Evolutionary conservation across 2,888 invertebrate genomes (phyloP).

Genomic region (Drosophila robusta): DNA sequence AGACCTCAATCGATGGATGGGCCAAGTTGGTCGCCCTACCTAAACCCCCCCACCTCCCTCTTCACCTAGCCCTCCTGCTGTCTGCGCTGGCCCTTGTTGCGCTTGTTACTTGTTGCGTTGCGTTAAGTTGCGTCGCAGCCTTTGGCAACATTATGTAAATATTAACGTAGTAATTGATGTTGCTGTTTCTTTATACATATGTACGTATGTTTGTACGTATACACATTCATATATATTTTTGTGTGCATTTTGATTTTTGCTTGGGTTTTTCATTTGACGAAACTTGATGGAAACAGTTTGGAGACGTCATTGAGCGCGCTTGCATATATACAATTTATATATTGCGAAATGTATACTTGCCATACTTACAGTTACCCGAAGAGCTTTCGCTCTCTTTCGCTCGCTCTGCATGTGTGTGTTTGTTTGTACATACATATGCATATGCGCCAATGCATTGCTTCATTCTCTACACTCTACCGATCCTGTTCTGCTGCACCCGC

Average conservation of each 20-base stretch:
- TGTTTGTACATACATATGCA: background rate
- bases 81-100: slow-evolving; percentile 2
- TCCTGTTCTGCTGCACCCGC: slow-evolving; percentile 19
- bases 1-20: slow-evolving; percentile 83
- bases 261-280: slow-evolving; percentile 47
- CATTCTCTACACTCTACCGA: slow-evolving; percentile 19
- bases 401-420: background rate
- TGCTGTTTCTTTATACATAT: slow-evolving; percentile 11
- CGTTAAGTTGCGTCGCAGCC: slow-evolving; percentile 28
- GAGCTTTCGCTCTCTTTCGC: slow-evolving; percentile 3
- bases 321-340: background rate
- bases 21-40: slow-evolving; percentile 58
- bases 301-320: slow-evolving; percentile 39
- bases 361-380: slow-evolving; percentile 30
- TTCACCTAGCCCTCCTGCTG: background rate
- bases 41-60: background rate
- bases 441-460: slow-evolving; percentile 17
- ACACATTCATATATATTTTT: no score
- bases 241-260: slow-evolving; percentile 18
- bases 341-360: slow-evolving; percentile 3
- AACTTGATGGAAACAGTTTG: slow-evolving; percentile 31
- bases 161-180: slow-evolving; percentile 44
- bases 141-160: slow-evolving; percentile 78
- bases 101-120: slow-evolving; percentile 39
- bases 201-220: no score